A percentile compares a stretch with the other conserved stretches of the same genome.
phyloP scores from a whole-genome alignment of 2,113 vertebrate genomes.

The Pica pica region DNA sequence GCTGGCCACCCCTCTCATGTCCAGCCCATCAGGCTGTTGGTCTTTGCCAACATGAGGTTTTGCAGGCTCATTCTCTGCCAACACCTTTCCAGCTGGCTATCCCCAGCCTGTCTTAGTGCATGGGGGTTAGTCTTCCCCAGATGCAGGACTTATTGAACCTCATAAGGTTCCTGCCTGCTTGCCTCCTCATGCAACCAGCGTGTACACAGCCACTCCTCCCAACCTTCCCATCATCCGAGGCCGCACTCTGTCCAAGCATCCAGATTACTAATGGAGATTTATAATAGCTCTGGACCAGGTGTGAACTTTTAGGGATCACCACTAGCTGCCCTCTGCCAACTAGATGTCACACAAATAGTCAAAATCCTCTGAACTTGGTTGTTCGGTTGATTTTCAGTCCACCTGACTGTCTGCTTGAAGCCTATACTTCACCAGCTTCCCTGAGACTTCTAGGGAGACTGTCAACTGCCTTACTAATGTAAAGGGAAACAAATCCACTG shows the following conservation, averaged over 20 bases:
- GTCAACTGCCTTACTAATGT: not conserved
- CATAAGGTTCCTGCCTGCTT: not conserved
- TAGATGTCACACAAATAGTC: not conserved
- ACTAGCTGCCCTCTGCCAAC: not conserved
- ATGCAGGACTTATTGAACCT: not conserved
- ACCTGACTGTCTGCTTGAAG: not conserved
- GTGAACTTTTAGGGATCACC: not conserved
- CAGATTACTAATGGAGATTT: not conserved
- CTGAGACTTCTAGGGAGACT: not conserved
- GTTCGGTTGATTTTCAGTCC: not conserved
- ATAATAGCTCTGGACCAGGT: not conserved
- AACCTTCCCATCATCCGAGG: not conserved
- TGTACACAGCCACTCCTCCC: not conserved
- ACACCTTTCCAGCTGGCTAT: not conserved
- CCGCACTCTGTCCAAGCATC: not conserved
- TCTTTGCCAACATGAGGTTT: not conserved
- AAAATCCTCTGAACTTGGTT: not conserved
- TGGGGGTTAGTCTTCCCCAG: not conserved
- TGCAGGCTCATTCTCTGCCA: not conserved
- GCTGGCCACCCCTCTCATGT: not conserved
- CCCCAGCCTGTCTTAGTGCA: not conserved
- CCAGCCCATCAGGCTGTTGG: not conserved
- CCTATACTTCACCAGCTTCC: not conserved
- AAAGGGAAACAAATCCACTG: not conserved
- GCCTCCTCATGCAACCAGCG: rapidly evolving